Percentiles rank a stretch among this genome's conserved stretches.
Conservation (phyloP, 2,888 invertebrate genomes). For the Notodonta ziczac region DNA sequence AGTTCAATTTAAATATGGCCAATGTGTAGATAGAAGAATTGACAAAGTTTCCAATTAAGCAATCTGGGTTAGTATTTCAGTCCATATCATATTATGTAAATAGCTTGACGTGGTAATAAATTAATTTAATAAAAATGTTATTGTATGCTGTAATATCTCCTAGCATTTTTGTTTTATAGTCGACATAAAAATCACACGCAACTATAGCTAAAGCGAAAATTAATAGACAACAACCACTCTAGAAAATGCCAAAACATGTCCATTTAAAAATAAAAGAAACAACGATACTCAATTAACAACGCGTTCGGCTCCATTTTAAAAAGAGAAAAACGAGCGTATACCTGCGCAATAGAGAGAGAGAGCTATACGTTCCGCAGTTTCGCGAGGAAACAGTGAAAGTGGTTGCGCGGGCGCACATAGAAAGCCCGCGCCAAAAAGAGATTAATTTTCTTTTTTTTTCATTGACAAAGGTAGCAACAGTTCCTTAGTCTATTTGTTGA, state of each 20-base stretch:
- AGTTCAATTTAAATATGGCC: too few relatives aligned
- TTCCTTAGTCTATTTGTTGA: slow-evolving; percentile 47
- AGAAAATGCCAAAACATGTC: slow-evolving; percentile 4
- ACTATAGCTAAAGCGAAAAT: background rate
- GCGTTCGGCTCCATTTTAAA: slow-evolving; percentile 10
- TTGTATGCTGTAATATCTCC: too few relatives aligned
- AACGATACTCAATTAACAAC: slow-evolving; percentile 18
- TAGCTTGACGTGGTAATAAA: too few relatives aligned
- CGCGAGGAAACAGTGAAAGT: slow-evolving; percentile 52
- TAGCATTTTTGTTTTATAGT: too few relatives aligned
- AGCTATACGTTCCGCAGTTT: slow-evolving; percentile 9
- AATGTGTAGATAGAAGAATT: too few relatives aligned
- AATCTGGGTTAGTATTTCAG: too few relatives aligned
- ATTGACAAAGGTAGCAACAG: slow-evolving; percentile 46
- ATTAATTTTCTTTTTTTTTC: slow-evolving; percentile 43
- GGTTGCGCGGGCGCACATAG: slow-evolving; percentile 41
- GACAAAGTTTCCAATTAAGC: too few relatives aligned
- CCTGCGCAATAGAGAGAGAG: slow-evolving; percentile 16
- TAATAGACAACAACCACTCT: background rate
- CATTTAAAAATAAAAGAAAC: slow-evolving; percentile 13
- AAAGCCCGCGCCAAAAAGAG: slow-evolving; percentile 43
- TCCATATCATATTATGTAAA: too few relatives aligned
- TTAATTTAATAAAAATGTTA: too few relatives aligned
- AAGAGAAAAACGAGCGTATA: slow-evolving; percentile 19
- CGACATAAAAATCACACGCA: too few relatives aligned